These are phyloP conservation scores for Ophioninae sp. DNA, from an alignment of 2,888 invertebrate genomes.

Conservation along the genomic window DNA sequence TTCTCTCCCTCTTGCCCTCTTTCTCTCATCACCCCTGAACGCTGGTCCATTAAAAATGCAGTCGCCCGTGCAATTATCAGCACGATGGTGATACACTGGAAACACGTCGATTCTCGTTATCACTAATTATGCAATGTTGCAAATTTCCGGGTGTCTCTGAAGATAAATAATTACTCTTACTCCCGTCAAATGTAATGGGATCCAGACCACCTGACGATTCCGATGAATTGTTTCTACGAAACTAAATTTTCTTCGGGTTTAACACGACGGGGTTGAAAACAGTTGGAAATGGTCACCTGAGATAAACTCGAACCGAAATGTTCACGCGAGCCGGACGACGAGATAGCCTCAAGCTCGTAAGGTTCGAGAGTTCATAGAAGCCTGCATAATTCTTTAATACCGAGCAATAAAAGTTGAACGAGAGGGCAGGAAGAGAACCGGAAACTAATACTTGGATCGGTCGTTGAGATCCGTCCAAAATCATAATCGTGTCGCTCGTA, in stretches of 20 bases:
- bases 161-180: not conserved
- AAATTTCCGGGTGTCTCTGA: not conserved
- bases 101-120: not conserved
- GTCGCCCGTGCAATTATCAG: not conserved
- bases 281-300: not conserved
- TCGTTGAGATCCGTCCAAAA: conserved; percentile 28
- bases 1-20: not conserved
- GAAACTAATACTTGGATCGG: conserved; percentile 34
- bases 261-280: not conserved
- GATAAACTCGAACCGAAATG: too few species aligned
- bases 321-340: too few species aligned
- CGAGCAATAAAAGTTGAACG: conserved; percentile 37
- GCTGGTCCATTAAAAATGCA: not conserved
- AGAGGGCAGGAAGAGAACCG: conserved; percentile 45
- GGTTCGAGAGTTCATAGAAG: too few species aligned
- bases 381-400: too few species aligned
- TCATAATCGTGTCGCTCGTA: conserved; percentile 15
- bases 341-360: too few species aligned
- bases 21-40: not conserved
- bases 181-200: not conserved
- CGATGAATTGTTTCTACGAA: not conserved
- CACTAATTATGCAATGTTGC: not conserved
- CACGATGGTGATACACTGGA: not conserved
- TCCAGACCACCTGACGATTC: not conserved
- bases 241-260: not conserved